Evolutionary conservation across 2,888 invertebrate species (phyloP).

Genomic region (Cephus spinipes): DNA sequence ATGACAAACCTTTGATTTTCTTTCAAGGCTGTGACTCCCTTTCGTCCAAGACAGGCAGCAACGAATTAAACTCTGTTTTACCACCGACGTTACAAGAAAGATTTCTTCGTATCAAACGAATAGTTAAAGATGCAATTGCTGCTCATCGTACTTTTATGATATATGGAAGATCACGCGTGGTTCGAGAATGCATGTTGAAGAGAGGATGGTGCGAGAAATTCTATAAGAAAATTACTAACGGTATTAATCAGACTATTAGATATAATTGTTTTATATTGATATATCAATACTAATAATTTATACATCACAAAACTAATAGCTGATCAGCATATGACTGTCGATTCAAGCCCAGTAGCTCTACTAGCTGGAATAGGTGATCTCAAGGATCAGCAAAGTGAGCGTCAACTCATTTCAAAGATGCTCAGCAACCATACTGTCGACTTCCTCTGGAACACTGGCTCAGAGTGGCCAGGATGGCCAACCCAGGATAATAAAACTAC

Average conservation of each 20-base stretch:
- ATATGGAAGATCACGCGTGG: conserved; percentile 56
- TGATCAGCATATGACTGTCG: conserved; percentile 33
- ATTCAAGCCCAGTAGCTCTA: conserved; percentile 54
- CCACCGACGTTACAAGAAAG: conserved; percentile 52
- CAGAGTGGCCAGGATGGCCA: conserved; percentile 83
- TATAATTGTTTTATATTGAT: neutral
- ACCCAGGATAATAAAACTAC: conserved; percentile 73
- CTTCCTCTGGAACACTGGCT: conserved; percentile 90
- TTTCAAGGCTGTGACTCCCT: neutral
- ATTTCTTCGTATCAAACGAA: conserved; percentile 53
- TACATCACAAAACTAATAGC: neutral
- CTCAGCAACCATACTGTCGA: conserved; percentile 84
- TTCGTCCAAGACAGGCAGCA: neutral
- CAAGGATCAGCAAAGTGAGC: conserved; percentile 54
- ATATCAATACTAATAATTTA: neutral
- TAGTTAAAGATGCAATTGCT: conserved; percentile 56
- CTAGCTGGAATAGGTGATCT: conserved; percentile 58
- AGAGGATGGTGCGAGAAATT: conserved; percentile 63
- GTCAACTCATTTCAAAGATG: conserved; percentile 75
- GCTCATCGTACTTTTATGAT: conserved; percentile 60
- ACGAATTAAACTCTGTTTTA: conserved; percentile 10
- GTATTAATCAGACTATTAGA: conserved; percentile 15
- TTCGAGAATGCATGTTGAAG: conserved; percentile 57
- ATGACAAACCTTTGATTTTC: neutral
- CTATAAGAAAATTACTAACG: conserved; percentile 44